Base-by-base conservation (phyloP, 2,113 vertebrate species). In the Heterocephalus glaber region DNA sequence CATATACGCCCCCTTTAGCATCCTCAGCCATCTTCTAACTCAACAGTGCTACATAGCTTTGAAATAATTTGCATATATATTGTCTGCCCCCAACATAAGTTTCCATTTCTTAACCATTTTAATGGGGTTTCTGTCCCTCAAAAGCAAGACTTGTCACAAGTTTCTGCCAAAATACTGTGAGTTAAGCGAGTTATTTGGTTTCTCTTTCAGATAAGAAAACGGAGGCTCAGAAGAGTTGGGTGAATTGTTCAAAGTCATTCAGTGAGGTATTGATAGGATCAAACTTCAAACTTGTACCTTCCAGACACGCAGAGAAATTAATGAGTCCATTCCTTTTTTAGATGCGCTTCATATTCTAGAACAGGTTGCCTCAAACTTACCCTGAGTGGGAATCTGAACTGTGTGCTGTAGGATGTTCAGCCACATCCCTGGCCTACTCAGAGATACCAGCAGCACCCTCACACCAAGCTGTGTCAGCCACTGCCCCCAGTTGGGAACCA, bases 141-240 rank as follows among this genome's bases (percentile, higher is more conserved):
- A 3, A 74, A 81, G 56, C 11, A 79, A 95, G 19, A 54, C 33
- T 33, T 58, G 3, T 63, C 84, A 88, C 74, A 7, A 61, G 47
- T 68, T 52, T 72, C 44, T 26, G 49, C 72, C 26, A 47, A 74
- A 81, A 24, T 11, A 30, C 38, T 84, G 30, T 52, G 58, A 76
- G 49, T 76, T 63, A 17, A 13, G 82, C 80, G 41, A 41, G 35
- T 49, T 89, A 47, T 92, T 70, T 77, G 86, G 28, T 61, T 72
- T 92, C 1, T 52, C 66, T 95, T 90, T 87, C 60, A 52, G 61
- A 63, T 58, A 68, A 72, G 68, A 22, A 65, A 58, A 72, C 16
- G 7, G 35, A 56, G 49, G 24, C 10, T 65, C 17, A 58, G 38
- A 87, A 52, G 11, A 82, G 20, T 17, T 77, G 81, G 35, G 52